Evolutionary conservation across 2,113 vertebrate species (phyloP).

Genomic region (Pycnonotus jocosus): DNA sequence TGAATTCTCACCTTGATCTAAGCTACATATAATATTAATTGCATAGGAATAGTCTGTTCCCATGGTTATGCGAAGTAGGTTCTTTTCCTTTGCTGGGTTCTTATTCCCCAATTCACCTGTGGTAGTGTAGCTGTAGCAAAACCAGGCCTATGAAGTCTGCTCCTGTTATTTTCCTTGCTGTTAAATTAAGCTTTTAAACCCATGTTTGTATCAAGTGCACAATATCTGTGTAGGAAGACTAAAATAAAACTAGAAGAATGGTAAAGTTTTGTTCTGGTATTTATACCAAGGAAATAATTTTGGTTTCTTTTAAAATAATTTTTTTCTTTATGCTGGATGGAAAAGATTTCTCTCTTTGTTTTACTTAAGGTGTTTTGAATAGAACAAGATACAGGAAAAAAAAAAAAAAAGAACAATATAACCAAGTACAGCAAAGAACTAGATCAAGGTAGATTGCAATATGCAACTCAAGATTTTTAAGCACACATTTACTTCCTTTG

Average conservation of each 20-base stretch:
- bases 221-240: not conserved
- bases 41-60: not conserved
- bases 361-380: not conserved
- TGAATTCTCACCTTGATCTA: not conserved
- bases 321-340: not conserved
- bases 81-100: not conserved
- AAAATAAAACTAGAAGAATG: not conserved
- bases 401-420: not conserved
- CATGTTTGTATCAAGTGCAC: not conserved
- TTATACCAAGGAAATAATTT: not conserved
- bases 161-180: not conserved
- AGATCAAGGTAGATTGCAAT: not conserved
- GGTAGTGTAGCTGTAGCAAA: not conserved
- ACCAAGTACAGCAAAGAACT: not conserved
- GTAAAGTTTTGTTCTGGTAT: not conserved
- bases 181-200: not conserved
- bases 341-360: not conserved
- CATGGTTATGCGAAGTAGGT: not conserved
- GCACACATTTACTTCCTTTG: not conserved
- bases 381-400: not conserved
- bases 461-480: not conserved
- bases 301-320: not conserved
- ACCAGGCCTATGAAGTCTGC: not conserved
- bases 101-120: not conserved
- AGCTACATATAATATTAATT: not conserved